Base-by-base conservation (phyloP, 2,113 vertebrate species). In the Mormyrus iriodes region DNA sequence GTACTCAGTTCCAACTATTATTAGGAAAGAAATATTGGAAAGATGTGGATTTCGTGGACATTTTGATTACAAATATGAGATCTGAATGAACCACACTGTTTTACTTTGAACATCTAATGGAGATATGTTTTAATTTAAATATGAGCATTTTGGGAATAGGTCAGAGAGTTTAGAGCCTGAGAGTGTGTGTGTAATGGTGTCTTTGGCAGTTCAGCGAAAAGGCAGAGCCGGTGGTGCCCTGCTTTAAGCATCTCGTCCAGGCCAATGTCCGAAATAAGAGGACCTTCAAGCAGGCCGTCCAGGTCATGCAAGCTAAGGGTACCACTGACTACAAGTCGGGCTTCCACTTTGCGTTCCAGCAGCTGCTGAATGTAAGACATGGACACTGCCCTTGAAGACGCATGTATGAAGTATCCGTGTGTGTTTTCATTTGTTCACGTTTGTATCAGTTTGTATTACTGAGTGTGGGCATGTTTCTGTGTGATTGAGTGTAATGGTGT, bases 261-360 rank as follows among this genome's bases (percentile, higher is more conserved):
- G 98, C 98, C 93, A 99, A 99, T 17, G 96, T 98, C 76, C 96
- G 97, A 0, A 99, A 99, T 95, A 99, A 99, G 95, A 98, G 99
- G 93, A 98, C 99, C 93, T 99, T 99, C 95, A 99, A 99, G 94
- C 97, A 98, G 86, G 96, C 97, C 0, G 98, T 99, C 91, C 96
- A 96, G 94, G 95, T 96, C 35, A 99, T 99, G 98, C 96, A 97
- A 92, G 98, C 98, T 90, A 98, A 99, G 94, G 98, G 98, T 92
- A 99, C 98, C 0, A 99, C 98, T 0, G 98, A 98, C 95, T 99
- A 99, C 96, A 99, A 99, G 94, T 97, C 98, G n/a, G 98, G 98
- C 93, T 99, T 99, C 91, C 97, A 98, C 86, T 99, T 98, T 0
- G 98, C 98, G 94, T 99, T 99, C 83, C 97, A 98, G 92, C 98